phyloP scores from a whole-genome alignment of 1,140 invertebrate species.

The Pogonus chalceus region DNA sequence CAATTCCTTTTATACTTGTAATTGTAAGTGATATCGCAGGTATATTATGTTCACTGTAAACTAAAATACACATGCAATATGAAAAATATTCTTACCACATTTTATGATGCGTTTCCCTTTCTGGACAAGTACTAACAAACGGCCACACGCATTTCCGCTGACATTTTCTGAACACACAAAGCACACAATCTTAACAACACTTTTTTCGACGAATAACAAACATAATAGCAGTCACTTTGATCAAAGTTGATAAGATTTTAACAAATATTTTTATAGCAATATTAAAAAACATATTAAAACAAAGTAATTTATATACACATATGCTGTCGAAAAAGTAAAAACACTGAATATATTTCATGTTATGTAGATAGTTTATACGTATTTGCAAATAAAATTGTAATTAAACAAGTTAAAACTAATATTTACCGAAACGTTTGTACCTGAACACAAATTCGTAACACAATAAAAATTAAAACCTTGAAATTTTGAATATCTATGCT shows the following conservation, averaged over 20 bases:
- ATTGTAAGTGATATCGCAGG: neutral
- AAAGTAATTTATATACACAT: too few relatives aligned
- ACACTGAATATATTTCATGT: slow-evolving; percentile 5
- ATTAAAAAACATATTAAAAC: too few relatives aligned
- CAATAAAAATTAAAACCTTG: too few relatives aligned
- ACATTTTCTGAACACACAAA: slow-evolving; percentile 24
- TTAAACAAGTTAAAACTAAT: neutral
- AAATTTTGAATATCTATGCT: too few relatives aligned
- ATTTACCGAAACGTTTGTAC: too few relatives aligned
- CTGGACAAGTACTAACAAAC: slow-evolving; percentile 32
- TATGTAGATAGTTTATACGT: neutral
- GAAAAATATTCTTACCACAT: slow-evolving; percentile 27
- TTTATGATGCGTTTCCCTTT: slow-evolving; percentile 31
- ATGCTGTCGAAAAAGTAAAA: too few relatives aligned
- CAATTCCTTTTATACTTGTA: neutral
- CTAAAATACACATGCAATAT: slow-evolving; percentile 25
- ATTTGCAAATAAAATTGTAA: neutral
- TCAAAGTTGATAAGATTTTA: too few relatives aligned
- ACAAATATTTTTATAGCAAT: too few relatives aligned
- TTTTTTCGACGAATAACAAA: slow-evolving; percentile 22
- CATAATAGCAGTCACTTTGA: slow-evolving; percentile 14
- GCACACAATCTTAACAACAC: slow-evolving; percentile 24
- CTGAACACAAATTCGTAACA: too few relatives aligned
- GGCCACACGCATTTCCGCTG: slow-evolving; percentile 21
- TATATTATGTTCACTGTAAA: neutral